These are phyloP conservation scores for Sturmia bella DNA, from an alignment of 2,888 invertebrate species.

Conservation along the genomic window DNA sequence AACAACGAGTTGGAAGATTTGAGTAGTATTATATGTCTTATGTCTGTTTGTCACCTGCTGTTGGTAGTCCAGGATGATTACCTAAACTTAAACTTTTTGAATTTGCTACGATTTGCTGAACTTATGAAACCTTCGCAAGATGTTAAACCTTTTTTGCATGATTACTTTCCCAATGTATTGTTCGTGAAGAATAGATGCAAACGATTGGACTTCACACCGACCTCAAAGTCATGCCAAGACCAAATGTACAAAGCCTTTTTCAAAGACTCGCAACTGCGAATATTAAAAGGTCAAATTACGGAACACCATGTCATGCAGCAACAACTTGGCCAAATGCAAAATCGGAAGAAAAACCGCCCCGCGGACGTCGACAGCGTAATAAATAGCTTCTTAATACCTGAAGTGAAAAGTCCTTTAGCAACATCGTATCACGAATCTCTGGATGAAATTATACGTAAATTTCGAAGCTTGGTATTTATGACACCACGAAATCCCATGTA, in stretches of 20 bases:
- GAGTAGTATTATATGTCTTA: slow-evolving; percentile 90
- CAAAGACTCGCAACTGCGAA: slow-evolving; percentile 75
- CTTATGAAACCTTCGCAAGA: slow-evolving; percentile 82
- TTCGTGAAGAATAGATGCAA: slow-evolving; percentile 92
- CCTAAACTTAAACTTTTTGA: slow-evolving; percentile 90
- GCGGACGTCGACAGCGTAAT: slow-evolving; percentile 71
- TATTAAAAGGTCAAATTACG: slow-evolving; percentile 74
- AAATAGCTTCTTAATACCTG: slow-evolving; percentile 75
- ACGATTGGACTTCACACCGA: slow-evolving; percentile 87
- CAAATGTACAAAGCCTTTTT: slow-evolving; percentile 75
- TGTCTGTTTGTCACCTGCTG: slow-evolving; percentile 95
- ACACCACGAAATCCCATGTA: slow-evolving; percentile 76
- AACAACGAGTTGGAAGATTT: slow-evolving; percentile 87
- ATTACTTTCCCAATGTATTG: slow-evolving; percentile 91
- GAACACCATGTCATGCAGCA: slow-evolving; percentile 60
- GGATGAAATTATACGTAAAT: slow-evolving; percentile 72
- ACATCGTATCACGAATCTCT: slow-evolving; percentile 72
- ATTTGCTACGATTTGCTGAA: slow-evolving; percentile 82
- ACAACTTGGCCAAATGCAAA: slow-evolving; percentile 64
- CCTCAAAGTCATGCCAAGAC: slow-evolving; percentile 74
- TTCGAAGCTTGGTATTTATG: slow-evolving; percentile 77
- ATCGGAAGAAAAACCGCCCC: slow-evolving; percentile 70
- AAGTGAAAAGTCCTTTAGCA: slow-evolving; percentile 71
- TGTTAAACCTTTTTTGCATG: slow-evolving; percentile 81
- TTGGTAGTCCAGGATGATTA: slow-evolving; percentile 95